Evolutionary conservation across 2,797 vertebrate species (phyloP), one percentile per base, ranked within the genome.

Genomic region (Pseudochaenichthys georgianus): DNA sequence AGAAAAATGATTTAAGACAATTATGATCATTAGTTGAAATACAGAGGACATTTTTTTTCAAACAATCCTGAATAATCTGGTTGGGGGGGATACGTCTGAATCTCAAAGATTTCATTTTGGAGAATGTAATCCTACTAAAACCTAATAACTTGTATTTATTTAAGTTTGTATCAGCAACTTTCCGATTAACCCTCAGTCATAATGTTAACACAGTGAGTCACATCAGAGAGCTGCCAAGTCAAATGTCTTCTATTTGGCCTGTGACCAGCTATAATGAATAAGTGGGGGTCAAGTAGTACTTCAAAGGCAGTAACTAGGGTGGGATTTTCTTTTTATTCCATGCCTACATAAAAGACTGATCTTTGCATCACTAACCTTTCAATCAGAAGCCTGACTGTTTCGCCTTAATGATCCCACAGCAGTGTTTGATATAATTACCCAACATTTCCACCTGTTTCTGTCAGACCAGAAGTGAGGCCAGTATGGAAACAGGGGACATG

Each of bases 221-320:
- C 28, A 65, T 46, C 21, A 55, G 51, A 43, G 64, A 70, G 54
- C 59, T 43, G 50, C 63, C 50, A 64, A 53, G 67, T 61, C n/a
- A 61, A 68, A 60, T 5, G 54, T 54, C 28, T 61, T 64, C 62
- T 52, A 31, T 67, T 11, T 63, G 54, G 46, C 52, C 70, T 58
- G n/a, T 50, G 63, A 82, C 2, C 53, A 54, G 53, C 64, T 73
- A 8, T 59, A 73, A 70, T 72, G 64, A 71, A 63, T 73, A 47
- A 66, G 53, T 50, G 34, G 67, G 21, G n/a, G 1, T 62, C 70
- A 38, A 48, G 57, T 50, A 50, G 38, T 61, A 73, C 68, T 76
- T 70, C 42, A 63, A 69, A 60, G 23, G 68, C 17, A 23, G 9
- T 58, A 50, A 43, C 43, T 61, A n/a, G 16, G 48, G 46, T 43